A percentile compares a stretch with the other conserved stretches of the same genome.
Conservation (phyloP, 2,113 vertebrate species). For the Rallus limicola region DNA sequence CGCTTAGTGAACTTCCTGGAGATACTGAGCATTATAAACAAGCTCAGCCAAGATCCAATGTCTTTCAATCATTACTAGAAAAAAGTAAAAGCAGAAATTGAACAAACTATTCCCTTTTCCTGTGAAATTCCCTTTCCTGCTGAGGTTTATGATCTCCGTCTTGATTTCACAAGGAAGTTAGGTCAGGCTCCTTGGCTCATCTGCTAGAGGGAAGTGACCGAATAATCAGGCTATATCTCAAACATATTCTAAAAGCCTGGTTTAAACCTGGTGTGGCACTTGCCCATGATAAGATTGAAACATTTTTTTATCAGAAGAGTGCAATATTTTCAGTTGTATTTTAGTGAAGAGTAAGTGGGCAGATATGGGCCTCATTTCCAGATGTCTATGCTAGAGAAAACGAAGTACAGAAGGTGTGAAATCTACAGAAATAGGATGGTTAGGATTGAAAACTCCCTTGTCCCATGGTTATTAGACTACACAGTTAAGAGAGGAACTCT, state of each 20-base stretch:
- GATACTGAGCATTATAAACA: background rate
- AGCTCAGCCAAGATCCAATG: background rate
- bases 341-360: background rate
- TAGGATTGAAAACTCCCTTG: background rate
- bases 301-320: background rate
- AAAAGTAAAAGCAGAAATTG: background rate
- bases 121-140: background rate
- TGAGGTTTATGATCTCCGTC: background rate
- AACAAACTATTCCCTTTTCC: background rate
- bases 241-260: background rate
- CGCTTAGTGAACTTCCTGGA: background rate
- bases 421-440: background rate
- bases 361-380: background rate
- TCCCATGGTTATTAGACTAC: background rate
- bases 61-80: background rate
- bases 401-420: background rate
- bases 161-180: background rate
- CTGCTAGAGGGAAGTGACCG: background rate
- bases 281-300: background rate
- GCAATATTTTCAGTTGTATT: background rate
- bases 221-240: background rate
- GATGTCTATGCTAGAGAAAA: background rate
- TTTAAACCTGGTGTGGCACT: background rate
- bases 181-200: background rate
- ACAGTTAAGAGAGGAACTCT: background rate